These are phyloP conservation scores for Palloptera scutellata DNA, from an alignment of 2,888 invertebrate genomes.

Conservation along the genomic window DNA sequence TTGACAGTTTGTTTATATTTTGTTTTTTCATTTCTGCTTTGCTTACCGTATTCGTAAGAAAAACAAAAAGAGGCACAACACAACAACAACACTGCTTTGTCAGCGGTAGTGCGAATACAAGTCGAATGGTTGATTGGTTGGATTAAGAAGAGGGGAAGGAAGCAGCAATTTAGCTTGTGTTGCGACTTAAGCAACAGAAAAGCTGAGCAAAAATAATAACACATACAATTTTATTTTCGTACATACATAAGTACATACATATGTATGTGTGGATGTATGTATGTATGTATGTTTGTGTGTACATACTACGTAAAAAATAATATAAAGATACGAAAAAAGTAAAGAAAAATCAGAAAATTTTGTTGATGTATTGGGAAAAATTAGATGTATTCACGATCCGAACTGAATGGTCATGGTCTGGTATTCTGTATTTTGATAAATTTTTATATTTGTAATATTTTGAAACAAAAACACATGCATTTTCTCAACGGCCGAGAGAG, in stretches of 20 bases:
- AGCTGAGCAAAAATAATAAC: not conserved
- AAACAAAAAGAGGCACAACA: not conserved
- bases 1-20: conserved; percentile 57
- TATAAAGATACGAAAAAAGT: conserved; percentile 3
- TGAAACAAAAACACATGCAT: no score
- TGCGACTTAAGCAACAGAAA: not conserved
- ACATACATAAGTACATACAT: conserved; percentile 10
- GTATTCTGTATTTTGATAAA: no score
- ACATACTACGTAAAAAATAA: conserved; percentile 1
- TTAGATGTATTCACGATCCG: no score
- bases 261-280: conserved; percentile 9
- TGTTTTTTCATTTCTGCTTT: conserved; percentile 50
- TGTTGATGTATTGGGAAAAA: no score
- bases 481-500: no score
- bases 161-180: conserved; percentile 1
- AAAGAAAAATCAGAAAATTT: no score
- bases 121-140: conserved; percentile 6
- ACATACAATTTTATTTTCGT: not conserved
- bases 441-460: no score
- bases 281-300: conserved; percentile 10
- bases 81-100: conserved; percentile 1
- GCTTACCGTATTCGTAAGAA: conserved; percentile 34
- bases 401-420: no score
- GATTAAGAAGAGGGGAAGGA: conserved; percentile 5
- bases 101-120: not conserved